These are phyloP conservation scores for Pelochelys cantorii DNA, from an alignment of 2,797 vertebrate species.

Conservation along the genomic window DNA sequence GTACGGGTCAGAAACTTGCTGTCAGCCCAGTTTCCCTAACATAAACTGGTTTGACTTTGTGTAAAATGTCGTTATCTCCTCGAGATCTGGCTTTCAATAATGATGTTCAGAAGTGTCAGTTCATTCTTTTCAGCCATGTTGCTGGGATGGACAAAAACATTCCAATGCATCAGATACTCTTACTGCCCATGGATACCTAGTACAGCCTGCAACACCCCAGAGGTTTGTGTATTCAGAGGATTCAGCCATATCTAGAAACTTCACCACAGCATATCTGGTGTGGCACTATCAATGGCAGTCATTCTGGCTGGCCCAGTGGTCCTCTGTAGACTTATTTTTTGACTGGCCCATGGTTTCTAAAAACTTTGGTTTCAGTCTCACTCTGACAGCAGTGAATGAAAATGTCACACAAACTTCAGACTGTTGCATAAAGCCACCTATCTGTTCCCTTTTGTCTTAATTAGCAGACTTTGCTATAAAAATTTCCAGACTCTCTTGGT, in stretches of 20 bases:
- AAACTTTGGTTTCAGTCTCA: background rate
- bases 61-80: background rate
- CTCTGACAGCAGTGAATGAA: background rate
- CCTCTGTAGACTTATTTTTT: background rate
- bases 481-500: slow-evolving; percentile 22
- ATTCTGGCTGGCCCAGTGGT: background rate
- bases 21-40: background rate
- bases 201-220: background rate
- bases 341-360: background rate
- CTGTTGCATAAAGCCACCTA: background rate
- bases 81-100: background rate
- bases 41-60: background rate
- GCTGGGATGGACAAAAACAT: background rate
- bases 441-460: slow-evolving; percentile 56
- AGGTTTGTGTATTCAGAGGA: background rate
- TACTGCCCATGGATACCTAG: background rate
- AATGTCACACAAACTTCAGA: background rate
- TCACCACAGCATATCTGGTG: background rate
- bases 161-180: background rate
- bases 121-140: background rate
- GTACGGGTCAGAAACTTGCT: background rate
- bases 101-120: background rate
- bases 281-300: background rate
- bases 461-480: slow-evolving; percentile 43
- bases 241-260: background rate